phyloP scores from a whole-genome alignment of 2,797 vertebrate species.

The Muscicapa striata region DNA sequence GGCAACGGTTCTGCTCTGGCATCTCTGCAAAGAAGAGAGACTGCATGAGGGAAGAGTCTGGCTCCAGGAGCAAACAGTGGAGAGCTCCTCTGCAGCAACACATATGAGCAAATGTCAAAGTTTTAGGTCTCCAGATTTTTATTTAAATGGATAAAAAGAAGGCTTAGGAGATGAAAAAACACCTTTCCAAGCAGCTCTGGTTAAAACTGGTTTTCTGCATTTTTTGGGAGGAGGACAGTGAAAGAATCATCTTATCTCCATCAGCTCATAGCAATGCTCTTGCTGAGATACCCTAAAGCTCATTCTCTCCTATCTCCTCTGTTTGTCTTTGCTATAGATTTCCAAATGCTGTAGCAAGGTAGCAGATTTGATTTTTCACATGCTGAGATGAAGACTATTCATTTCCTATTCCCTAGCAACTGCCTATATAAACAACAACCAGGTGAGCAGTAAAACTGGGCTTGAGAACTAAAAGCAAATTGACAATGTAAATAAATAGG shows the following conservation, averaged over 20 bases:
- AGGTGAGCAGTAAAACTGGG: neutral
- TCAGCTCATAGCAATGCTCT: neutral
- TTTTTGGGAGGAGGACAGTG: neutral
- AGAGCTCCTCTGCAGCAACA: neutral
- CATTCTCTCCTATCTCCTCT: neutral
- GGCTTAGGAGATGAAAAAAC: neutral
- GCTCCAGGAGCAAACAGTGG: neutral
- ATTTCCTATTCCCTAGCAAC: constrained; percentile 39
- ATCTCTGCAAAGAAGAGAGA: neutral
- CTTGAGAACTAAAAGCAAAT: neutral
- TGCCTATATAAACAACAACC: neutral
- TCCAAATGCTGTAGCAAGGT: neutral
- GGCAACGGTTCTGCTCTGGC: neutral
- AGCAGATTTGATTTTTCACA: neutral
- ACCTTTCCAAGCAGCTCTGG: neutral
- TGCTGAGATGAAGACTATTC: constrained; percentile 1
- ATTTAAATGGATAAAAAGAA: neutral
- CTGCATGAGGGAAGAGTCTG: neutral
- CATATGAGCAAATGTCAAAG: neutral
- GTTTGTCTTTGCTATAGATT: neutral
- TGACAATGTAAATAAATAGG: neutral
- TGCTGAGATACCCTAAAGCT: neutral
- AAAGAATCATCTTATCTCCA: neutral
- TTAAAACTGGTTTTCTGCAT: neutral
- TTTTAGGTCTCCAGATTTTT: neutral